These are phyloP conservation scores for Drosophila meridiana DNA, from an alignment of 2,888 invertebrate species.

Conservation along the genomic window DNA sequence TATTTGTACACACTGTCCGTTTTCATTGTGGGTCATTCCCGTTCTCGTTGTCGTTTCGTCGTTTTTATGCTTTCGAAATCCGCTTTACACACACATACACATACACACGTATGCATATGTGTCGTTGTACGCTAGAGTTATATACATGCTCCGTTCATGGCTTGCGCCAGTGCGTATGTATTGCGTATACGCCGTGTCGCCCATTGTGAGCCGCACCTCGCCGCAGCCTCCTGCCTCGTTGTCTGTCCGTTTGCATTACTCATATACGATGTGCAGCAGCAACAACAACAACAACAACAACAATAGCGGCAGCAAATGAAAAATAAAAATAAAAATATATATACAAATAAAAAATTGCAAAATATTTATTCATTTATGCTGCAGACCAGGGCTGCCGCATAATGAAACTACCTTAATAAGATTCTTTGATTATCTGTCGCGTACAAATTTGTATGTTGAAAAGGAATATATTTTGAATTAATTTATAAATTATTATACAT, in stretches of 20 bases:
- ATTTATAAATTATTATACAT: not conserved
- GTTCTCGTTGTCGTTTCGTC: slow-evolving; percentile 50
- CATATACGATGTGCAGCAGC: slow-evolving; percentile 58
- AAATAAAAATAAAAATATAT: slow-evolving; percentile 27
- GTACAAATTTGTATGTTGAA: not conserved
- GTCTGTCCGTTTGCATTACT: slow-evolving; percentile 68
- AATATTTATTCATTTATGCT: slow-evolving; percentile 72
- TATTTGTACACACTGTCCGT: slow-evolving; percentile 54
- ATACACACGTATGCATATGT: slow-evolving; percentile 5
- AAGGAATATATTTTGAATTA: not conserved
- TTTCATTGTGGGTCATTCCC: slow-evolving; percentile 77
- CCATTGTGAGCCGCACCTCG: slow-evolving; percentile 72
- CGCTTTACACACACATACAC: slow-evolving; percentile 58
- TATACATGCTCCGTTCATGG: slow-evolving; percentile 46
- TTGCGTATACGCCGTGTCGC: slow-evolving; percentile 74
- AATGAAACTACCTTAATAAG: not conserved
- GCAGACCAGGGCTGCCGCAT: slow-evolving; percentile 55
- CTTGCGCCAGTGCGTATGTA: slow-evolving; percentile 15
- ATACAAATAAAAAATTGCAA: slow-evolving; percentile 58
- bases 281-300: slow-evolving; percentile 23
- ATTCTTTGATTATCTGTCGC: slow-evolving; percentile 2
- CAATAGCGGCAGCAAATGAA: slow-evolving; percentile 42
- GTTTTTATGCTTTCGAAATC: slow-evolving; percentile 71
- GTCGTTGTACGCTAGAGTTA: slow-evolving; percentile 15
- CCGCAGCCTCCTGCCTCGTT: slow-evolving; percentile 35